Conservation (phyloP, 2,113 vertebrate species). For the Corythoichthys intestinalis region DNA sequence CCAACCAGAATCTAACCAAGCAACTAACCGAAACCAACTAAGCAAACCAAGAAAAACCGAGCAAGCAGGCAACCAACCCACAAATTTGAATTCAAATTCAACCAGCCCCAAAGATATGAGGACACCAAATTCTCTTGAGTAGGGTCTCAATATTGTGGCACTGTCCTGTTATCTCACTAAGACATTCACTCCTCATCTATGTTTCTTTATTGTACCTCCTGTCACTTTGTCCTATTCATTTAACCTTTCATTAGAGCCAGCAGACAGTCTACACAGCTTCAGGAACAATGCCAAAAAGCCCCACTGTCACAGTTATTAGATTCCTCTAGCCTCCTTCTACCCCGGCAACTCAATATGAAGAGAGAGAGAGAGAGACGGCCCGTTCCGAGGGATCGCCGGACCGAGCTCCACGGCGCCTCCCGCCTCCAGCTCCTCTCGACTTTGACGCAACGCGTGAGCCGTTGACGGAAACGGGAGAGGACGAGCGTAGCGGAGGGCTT, state of each 20-base stretch:
- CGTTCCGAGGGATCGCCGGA: conserved; percentile 6
- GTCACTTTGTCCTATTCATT: conserved; percentile 97
- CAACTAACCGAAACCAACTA: too few relatives aligned
- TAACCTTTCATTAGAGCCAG: conserved; percentile 98
- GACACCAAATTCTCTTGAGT: neutral
- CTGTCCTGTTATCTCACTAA: conserved; percentile 1
- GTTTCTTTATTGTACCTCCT: conserved; percentile 91
- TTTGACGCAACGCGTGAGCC: conserved; percentile 80
- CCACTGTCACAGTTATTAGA: conserved; percentile 99
- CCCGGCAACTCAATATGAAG: conserved; percentile 88
- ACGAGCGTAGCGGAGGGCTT: conserved; percentile 74
- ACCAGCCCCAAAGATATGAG: too few relatives aligned
- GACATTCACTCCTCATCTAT: conserved; percentile 47
- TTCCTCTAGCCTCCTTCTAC: conserved; percentile 85
- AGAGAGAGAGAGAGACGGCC: conserved; percentile 3
- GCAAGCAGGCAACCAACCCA: too few relatives aligned
- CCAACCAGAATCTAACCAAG: too few relatives aligned
- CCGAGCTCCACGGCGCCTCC: conserved; percentile 52
- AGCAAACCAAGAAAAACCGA: too few relatives aligned
- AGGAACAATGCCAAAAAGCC: conserved; percentile 90
- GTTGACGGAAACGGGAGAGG: conserved; percentile 54
- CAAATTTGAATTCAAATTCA: too few relatives aligned
- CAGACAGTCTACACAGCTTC: conserved; percentile 74
- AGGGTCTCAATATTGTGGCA: conserved; percentile 87
- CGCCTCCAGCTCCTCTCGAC: conserved; percentile 80